A percentile compares a stretch with the other conserved stretches of the same genome.
phyloP scores from a whole-genome alignment of 2,797 vertebrate species.

The Catharus ustulatus region DNA sequence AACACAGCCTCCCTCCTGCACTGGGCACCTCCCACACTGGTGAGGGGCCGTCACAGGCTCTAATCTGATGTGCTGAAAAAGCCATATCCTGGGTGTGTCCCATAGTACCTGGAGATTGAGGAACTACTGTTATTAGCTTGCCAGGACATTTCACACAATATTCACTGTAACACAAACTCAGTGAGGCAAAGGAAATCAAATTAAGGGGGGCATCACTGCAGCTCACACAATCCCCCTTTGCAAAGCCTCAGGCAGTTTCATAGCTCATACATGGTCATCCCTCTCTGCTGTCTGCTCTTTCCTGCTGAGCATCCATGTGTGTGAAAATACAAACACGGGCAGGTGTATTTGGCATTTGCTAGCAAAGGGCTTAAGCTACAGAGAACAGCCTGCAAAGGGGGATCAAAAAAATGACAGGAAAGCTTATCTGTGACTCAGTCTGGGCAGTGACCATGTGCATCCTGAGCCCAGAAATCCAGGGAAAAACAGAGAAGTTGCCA shows the following conservation, averaged over 20 bases:
- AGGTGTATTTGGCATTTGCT: not conserved
- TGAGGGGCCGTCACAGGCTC: too few species aligned
- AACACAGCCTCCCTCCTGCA: too few species aligned
- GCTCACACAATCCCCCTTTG: not conserved
- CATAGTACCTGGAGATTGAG: too few species aligned
- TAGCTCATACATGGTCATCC: not conserved
- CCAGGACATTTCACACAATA: not conserved
- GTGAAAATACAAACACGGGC: fast-evolving
- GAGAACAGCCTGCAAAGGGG: not conserved
- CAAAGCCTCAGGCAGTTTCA: not conserved
- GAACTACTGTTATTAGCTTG: not conserved
- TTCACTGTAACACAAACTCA: not conserved
- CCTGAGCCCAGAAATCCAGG: too few species aligned
- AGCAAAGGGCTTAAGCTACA: not conserved
- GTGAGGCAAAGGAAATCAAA: not conserved
- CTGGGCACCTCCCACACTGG: too few species aligned
- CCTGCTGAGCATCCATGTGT: too few species aligned
- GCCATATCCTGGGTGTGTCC: too few species aligned
- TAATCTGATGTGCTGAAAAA: too few species aligned
- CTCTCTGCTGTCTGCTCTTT: not conserved
- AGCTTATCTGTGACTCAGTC: too few species aligned
- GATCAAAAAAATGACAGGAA: not conserved
- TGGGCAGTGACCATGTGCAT: too few species aligned
- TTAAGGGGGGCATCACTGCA: not conserved
- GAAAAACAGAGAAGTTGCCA: too few species aligned